Conservation (phyloP, 2,113 vertebrate species). For the Spea bombifrons region DNA sequence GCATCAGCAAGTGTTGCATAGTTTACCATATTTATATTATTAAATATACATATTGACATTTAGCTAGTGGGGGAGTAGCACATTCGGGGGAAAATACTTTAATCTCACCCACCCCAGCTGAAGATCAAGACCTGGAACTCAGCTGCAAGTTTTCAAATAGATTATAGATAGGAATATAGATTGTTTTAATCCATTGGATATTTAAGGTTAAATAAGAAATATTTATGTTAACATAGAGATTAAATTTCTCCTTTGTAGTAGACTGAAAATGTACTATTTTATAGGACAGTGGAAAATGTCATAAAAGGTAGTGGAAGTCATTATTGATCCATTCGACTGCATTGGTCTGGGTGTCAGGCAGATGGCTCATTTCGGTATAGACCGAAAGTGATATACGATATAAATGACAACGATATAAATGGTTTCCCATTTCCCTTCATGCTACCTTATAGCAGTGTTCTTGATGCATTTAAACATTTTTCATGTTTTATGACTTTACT, state of each 20-base stretch:
- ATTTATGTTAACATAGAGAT: too few relatives aligned
- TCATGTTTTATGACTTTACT: conserved; percentile 6
- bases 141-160: neutral
- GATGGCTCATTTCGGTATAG: conserved; percentile 28
- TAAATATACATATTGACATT: too few relatives aligned
- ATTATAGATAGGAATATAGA: neutral
- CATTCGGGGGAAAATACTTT: too few relatives aligned
- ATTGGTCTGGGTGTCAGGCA: conserved; percentile 7
- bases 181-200: neutral
- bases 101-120: too few relatives aligned
- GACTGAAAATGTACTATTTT: too few relatives aligned
- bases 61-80: too few relatives aligned
- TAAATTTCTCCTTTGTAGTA: too few relatives aligned
- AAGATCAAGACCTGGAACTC: too few relatives aligned
- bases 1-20: too few relatives aligned
- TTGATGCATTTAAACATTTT: neutral
- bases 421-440: neutral
- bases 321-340: conserved; percentile 33
- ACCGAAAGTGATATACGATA: conserved; percentile 25
- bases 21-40: too few relatives aligned
- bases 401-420: conserved; percentile 33
- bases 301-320: conserved; percentile 11
- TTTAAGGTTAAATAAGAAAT: neutral
- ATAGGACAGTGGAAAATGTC: conserved; percentile 14
- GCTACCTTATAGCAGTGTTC: neutral